These are phyloP conservation scores for Cantharis flavilabris DNA, from an alignment of 2,888 invertebrate species.

Conservation along the genomic window DNA sequence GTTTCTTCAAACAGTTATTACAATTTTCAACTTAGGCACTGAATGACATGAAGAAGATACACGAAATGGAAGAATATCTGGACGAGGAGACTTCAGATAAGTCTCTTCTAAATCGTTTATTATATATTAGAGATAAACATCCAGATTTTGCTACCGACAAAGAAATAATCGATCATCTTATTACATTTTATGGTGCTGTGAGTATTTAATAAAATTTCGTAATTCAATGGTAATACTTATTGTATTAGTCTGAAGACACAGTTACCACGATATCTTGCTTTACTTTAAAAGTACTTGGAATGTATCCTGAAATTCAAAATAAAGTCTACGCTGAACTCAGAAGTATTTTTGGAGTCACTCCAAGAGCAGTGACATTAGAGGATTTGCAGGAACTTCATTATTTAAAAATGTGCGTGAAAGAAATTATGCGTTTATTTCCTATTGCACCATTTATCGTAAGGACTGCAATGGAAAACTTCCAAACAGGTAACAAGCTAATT, in stretches of 20 bases:
- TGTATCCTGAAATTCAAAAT: background rate
- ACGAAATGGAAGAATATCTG: background rate
- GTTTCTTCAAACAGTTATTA: too few relatives aligned
- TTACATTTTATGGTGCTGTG: conserved; percentile 43
- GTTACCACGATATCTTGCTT: conserved; percentile 35
- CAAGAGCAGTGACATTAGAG: background rate
- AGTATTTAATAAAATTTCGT: conserved; percentile 14
- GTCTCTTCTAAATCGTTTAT: conserved; percentile 34
- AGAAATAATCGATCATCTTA: conserved; percentile 37
- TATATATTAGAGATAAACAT: conserved; percentile 33
- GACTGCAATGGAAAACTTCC: conserved; percentile 36
- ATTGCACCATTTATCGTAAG: conserved; percentile 43
- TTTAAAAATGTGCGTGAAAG: conserved; percentile 43
- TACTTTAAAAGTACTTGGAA: background rate
- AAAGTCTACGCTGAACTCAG: conserved; percentile 32
- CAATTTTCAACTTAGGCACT: background rate
- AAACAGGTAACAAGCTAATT: conserved; percentile 34
- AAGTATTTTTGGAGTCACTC: conserved; percentile 22
- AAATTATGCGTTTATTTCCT: conserved; percentile 41
- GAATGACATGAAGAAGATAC: background rate
- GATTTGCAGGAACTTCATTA: conserved; percentile 23
- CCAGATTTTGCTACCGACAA: conserved; percentile 31
- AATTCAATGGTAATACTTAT: conserved; percentile 16
- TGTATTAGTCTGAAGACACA: conserved; percentile 48
- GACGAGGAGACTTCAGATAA: background rate